Evolutionary conservation across 2,797 vertebrate species (phyloP).

Genomic region (Petrocephalus sullivani): DNA sequence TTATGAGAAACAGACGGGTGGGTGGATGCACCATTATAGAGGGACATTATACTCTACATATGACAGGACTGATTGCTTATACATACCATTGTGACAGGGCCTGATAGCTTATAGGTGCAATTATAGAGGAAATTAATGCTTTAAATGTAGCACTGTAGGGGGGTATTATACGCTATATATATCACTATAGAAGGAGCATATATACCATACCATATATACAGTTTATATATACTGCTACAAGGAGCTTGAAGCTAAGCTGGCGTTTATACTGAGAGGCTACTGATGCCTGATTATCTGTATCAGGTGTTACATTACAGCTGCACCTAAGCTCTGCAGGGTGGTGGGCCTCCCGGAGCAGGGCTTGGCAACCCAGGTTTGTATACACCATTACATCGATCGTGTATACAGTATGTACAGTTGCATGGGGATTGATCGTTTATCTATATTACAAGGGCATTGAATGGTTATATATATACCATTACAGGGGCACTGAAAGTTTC

Average conservation of each 20-base stretch:
- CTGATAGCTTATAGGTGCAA: background rate
- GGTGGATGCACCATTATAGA: background rate
- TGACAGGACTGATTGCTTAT: no score
- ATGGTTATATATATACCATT: no score
- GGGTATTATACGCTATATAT: no score
- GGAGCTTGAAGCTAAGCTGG: background rate
- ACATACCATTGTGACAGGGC: no score
- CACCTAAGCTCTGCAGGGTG: background rate
- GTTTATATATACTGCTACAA: background rate
- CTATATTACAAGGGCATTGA: background rate
- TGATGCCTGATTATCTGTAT: background rate
- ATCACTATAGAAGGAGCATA: background rate
- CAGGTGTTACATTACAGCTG: background rate
- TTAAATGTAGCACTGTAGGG: background rate
- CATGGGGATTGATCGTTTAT: background rate
- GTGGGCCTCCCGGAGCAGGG: background rate
- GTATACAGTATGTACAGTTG: background rate
- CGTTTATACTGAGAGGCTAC: background rate
- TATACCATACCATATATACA: background rate
- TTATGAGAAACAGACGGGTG: background rate
- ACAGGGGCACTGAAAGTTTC: background rate
- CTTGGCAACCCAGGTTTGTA: background rate
- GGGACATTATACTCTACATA: background rate
- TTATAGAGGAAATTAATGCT: background rate
- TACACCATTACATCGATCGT: background rate